Base-by-base conservation (phyloP, 1,140 invertebrate species). In the Bombus pyrosoma region DNA sequence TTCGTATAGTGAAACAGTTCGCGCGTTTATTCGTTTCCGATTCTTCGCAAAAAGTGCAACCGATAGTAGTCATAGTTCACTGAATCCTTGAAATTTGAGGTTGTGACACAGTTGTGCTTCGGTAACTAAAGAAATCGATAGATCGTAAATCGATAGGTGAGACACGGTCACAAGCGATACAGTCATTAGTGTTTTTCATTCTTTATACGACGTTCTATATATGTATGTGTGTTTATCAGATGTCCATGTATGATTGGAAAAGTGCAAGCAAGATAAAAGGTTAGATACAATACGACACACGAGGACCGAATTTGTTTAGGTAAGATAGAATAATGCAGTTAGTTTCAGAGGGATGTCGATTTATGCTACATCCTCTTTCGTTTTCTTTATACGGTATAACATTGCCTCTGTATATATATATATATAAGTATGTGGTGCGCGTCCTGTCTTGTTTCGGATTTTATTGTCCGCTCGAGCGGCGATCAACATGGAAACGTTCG, bases 101-200 rank as follows among this genome's bases (percentile, higher is more conserved):
- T 85, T 80, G 83, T 80, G 83, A 80, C 83, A 85, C 77, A 57
- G 83, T 85, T 85, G 84, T 85, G 84, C 78, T 75, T 85, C 71
- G 84, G 13, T 81, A 71, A 72, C 73, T 68, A 81, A 81, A 69
- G 59, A 74, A 53, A 73, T 81, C 79, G 69, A 73, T 68, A 71
- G 83, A 85, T 85, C 83, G 83, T 41, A 80, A 39, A 72, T 79
- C 41, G 53, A 80, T 80, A 80, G 76, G 53, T 72, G 66, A 85
- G 76, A 84, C 77, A 41, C 39, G 77, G 34, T 41, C 82, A 59
- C 47, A 68, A 47, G 41, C 37, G 37, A 10, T 34, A 25, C n/a
- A 13, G 41, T 43, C 32, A 62, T 9, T 76, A 18, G 74, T 83
- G 82, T 34, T 78, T 62, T 13, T 28, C n/a, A n/a, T 34, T 57